Evolutionary conservation across 2,113 vertebrate species (phyloP).

Genomic region (Spheniscus mendiculus): DNA sequence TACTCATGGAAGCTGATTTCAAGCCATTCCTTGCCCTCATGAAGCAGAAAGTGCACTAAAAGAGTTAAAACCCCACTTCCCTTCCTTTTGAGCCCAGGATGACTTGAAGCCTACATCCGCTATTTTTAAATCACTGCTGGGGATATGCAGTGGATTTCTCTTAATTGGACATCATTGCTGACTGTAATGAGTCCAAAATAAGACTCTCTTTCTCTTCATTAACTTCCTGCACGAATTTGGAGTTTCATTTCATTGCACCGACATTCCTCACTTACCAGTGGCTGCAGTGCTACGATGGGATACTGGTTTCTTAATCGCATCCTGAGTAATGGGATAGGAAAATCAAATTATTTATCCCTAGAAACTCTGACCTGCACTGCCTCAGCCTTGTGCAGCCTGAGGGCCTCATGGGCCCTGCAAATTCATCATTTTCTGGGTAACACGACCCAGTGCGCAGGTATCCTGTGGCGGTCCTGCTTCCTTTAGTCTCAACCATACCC

Average conservation of each 20-base stretch:
- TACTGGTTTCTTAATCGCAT: constrained; percentile 39
- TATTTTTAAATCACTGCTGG: constrained; percentile 35
- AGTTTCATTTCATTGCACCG: constrained; percentile 51
- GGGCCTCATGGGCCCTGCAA: not conserved
- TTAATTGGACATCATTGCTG: constrained; percentile 34
- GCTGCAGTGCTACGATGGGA: not conserved
- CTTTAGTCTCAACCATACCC: not conserved
- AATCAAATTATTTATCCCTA: constrained; percentile 40
- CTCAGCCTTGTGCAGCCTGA: not conserved
- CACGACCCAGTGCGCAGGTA: fast-evolving
- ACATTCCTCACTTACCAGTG: not conserved
- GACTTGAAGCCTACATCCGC: not conserved
- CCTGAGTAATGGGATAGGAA: constrained; percentile 22
- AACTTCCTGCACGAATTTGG: constrained; percentile 28
- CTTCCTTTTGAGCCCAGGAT: not conserved
- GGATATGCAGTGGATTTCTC: constrained; percentile 30
- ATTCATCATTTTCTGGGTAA: not conserved
- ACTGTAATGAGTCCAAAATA: constrained; percentile 37
- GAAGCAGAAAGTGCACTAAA: not conserved
- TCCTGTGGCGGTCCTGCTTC: not conserved
- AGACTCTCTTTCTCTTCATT: constrained; percentile 28
- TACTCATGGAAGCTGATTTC: not conserved
- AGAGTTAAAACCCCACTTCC: not conserved
- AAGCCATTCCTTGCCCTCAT: not conserved
- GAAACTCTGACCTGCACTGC: not conserved